Evolutionary conservation across 1,140 invertebrate species (phyloP), one percentile per base, ranked within the genome.

Genomic region (Drosophila athabasca): DNA sequence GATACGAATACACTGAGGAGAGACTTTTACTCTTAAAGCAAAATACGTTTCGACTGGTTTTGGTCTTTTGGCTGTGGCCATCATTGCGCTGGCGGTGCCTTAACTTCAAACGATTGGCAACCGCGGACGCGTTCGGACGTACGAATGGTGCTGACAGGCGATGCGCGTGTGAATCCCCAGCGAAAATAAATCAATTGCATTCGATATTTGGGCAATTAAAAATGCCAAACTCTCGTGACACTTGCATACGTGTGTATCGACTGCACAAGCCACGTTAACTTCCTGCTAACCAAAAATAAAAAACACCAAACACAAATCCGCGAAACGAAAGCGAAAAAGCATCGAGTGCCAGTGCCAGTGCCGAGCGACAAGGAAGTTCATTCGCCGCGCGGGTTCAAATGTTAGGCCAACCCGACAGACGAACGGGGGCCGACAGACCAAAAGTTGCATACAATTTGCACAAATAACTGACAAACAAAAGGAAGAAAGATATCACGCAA

Each of bases 101-200:
- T 52, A 68, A 84, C 71, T 84, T 85, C 82, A 85, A 87, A 75
- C 82, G 81, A 77, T 65, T 78, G 59, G 70, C 59, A 87, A 78
- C 74, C 82, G 60, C 70, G 58, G 82, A 64, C 77, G 82, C 82
- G 82, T 87, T 80, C 82, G 80, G 82, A 85, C 82, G 82, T 87
- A 46, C 51, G 80, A 59, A 79, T 66, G 64, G 71, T 66, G 61
- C 50, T 58, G 60, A 41, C 15, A 29, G 7, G 43, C 59, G 76
- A 62, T 65, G 22, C 79, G 73, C 57, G 68, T 70, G 81, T 57
- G 68, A 44, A 13, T 43, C 8, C 6, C 11, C 59, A 54, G 69
- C 72, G 46, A 39, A 74, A 46, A 50, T 48, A 54, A 54, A 62
- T 66, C 57, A 57, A 50, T 35, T 39, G 43, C 35, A 41, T 53